Evolutionary conservation across 2,888 invertebrate genomes (phyloP), one percentile per base, ranked within the genome.

Genomic region (Sabatieria punctata): DNA sequence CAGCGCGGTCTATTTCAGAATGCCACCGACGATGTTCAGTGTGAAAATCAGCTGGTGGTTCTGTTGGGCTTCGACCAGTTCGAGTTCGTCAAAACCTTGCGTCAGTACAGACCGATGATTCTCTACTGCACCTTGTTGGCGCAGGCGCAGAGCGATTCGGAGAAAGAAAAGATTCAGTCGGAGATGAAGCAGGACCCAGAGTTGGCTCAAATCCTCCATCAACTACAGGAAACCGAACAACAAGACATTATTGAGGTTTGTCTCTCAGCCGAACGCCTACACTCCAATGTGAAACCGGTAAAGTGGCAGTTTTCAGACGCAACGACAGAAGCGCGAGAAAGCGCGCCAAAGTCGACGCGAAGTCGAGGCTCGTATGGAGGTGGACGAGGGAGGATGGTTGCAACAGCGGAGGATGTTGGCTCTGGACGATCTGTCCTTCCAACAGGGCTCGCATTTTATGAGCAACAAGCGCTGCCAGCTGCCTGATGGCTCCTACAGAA

Each of bases 371-470:
- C 60, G 60, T 23, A 63, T 65, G 61, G 59, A 60, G 0, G 63
- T 62, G 44, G 63, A 62, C 18, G 47, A 43, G 38, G 48, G 43
- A 4, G 44, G 37, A 2, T 52, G 51, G 51, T 46, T 49, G 48
- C 49, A 50, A 13, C 43, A 49, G 2, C 68, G 85, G 39, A 76
- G 77, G 63, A 66, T 85, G 27, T 72, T 99, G 25, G 91, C 93
- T 64, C 72, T 99, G 6, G 91, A 95, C 50, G 91, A 95, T 62
- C 67, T 99, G 55, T 74, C 82, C 19, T 97, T 95, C 69, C 74
- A 80, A 0, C 88, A 89, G 60, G 97, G 97, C 0, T 85, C 89
- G 0, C 97, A 97, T 72, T 85, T 91, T 65, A 97, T 97, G 95
- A 88, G 93, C 3, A 97, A 95, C 68, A 95, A 95, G 70, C 75